These are phyloP conservation scores for Riparia riparia DNA, from an alignment of 2,113 vertebrate genomes.

Conservation along the genomic window DNA sequence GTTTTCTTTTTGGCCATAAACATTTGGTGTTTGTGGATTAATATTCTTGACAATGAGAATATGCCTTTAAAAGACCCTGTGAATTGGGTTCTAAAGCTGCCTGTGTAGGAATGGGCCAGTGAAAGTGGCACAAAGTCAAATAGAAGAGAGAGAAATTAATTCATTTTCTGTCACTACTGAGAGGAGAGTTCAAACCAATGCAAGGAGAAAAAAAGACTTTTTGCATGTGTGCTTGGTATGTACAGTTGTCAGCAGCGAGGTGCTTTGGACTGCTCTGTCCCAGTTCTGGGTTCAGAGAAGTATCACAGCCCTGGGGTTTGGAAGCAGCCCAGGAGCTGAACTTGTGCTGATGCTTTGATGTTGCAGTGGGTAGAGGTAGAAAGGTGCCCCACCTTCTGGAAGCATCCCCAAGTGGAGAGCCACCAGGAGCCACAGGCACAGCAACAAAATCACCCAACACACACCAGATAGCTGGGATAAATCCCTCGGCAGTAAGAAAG, in stretches of 20 bases:
- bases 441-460: too few species aligned
- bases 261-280: constrained; percentile 25
- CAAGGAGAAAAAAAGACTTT: not conserved
- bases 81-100: not conserved
- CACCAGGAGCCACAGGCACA: too few species aligned
- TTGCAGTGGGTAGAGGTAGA: too few species aligned
- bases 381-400: too few species aligned
- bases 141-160: not conserved
- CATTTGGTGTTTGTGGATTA: not conserved
- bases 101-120: not conserved
- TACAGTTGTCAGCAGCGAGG: constrained; percentile 31
- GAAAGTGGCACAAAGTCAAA: not conserved
- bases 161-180: constrained; percentile 2
- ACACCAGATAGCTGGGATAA: too few species aligned
- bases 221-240: not conserved
- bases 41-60: not conserved
- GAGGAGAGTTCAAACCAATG: constrained; percentile 3
- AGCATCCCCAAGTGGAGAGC: too few species aligned
- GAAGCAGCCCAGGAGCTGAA: constrained; percentile 31
- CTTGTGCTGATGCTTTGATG: not conserved
- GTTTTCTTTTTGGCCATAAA: not conserved
- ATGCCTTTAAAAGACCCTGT: not conserved
- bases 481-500: too few species aligned
- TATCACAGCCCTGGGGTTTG: not conserved
- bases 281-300: constrained; percentile 6